Conservation (phyloP, 1,140 invertebrate genomes). For the Drosophila setifemur region DNA sequence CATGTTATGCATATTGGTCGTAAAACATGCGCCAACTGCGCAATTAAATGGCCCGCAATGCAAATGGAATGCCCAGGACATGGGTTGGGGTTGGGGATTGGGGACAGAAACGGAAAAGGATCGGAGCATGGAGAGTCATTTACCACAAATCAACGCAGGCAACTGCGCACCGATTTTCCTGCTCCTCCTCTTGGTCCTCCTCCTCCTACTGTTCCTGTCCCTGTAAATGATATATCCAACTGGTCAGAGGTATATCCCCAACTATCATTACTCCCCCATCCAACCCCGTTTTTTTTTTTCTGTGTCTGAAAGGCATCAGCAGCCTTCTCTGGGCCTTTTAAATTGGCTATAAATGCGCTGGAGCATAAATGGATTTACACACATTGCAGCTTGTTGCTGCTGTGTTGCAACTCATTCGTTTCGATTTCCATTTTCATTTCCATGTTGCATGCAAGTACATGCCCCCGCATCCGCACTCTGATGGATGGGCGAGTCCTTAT, state of each 20-base stretch:
- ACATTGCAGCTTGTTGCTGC: constrained; percentile 71
- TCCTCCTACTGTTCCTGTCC: not conserved
- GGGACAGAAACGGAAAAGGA: not conserved
- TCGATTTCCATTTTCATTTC: constrained; percentile 41
- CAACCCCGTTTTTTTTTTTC: not conserved
- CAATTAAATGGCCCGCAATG: constrained; percentile 68
- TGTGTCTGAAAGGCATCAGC: not conserved
- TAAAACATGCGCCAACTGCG: constrained; percentile 71
- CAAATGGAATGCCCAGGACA: constrained; percentile 48
- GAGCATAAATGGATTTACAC: constrained; percentile 76
- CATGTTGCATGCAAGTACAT: constrained; percentile 68
- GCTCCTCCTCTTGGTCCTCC: no score
- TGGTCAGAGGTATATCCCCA: not conserved
- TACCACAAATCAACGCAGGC: constrained; percentile 45
- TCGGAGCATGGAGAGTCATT: constrained; percentile 18
- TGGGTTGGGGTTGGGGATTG: constrained; percentile 16
- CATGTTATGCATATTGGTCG: constrained; percentile 48
- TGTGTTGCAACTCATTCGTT: not conserved
- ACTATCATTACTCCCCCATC: constrained; percentile 20
- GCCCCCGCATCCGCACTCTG: constrained; percentile 28
- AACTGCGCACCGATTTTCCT: not conserved
- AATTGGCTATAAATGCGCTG: constrained; percentile 77
- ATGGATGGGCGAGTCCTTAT: not conserved
- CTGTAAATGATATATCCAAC: constrained; percentile 39
- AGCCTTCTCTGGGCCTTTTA: constrained; percentile 57